Conservation (phyloP, 2,797 vertebrate genomes). For the Gymnothorax reevesii region DNA sequence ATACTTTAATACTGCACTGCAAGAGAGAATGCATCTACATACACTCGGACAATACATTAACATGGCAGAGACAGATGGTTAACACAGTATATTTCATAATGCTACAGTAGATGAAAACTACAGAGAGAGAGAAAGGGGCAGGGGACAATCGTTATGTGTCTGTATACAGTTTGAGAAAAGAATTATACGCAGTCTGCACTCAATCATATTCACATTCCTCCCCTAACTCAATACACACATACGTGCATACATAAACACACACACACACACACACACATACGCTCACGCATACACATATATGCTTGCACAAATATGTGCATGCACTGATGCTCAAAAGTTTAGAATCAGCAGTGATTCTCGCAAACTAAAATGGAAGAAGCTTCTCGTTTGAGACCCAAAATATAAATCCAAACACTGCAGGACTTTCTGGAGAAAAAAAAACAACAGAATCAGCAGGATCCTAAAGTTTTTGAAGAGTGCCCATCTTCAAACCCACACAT, state of each 20-base stretch:
- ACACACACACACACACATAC: constrained; percentile 33
- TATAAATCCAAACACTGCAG: too few species aligned
- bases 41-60: neutral
- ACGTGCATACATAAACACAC: constrained; percentile 43
- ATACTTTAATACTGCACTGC: neutral
- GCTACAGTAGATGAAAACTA: constrained; percentile 27
- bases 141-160: constrained; percentile 71
- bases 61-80: neutral
- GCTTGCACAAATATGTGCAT: constrained; percentile 20
- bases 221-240: constrained; percentile 75
- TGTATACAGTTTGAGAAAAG: constrained; percentile 76
- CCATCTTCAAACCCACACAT: too few species aligned
- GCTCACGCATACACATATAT: neutral
- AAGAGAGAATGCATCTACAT: neutral
- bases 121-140: constrained; percentile 52
- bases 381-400: too few species aligned
- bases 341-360: too few species aligned
- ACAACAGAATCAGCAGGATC: too few species aligned
- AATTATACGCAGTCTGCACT: constrained; percentile 80
- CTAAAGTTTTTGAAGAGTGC: too few species aligned
- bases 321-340: constrained; percentile 4
- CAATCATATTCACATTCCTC: constrained; percentile 80
- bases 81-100: constrained; percentile 38
- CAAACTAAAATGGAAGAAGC: too few species aligned
- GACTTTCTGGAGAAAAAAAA: too few species aligned